Base-by-base conservation (phyloP, 2,113 vertebrate species). In the Lepus americanus region DNA sequence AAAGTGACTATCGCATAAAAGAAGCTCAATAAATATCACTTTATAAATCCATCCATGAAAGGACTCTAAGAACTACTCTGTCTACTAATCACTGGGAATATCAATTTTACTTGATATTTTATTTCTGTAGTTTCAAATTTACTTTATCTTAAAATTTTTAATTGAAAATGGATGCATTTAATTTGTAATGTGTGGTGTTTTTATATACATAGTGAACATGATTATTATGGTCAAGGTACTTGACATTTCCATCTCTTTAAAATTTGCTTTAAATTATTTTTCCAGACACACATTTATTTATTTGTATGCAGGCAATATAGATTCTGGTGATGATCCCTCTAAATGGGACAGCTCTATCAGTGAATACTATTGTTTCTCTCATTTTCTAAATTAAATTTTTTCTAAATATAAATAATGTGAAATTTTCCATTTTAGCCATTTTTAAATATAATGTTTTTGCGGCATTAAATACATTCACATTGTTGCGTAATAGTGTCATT, bases 351-450 rank as follows among this genome's bases (percentile, higher is more conserved):
- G 3, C 13, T 69, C 6, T 51, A 87, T 79, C 22, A 70, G 27
- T 89, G 64, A 53, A 89, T 70, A 66, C 0, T 7, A 87, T 36
- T 4, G 9, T 61, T 78, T 76, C 25, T 39, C 36, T 74, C 8
- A 79, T 67, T 92, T 87, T 79, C 9, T 12, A 84, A 73, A 95
- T 31, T 61, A 70, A 74, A 2, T 51, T 89, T 23, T 77, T 55
- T 80, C 72, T 84, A 82, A 90, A 33, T 78, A 63, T 61, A 87
- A 87, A 39, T 83, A 92, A 33, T 27, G 78, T n/a, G 66, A 73
- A 87, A 36, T 73, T 25, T 90, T 9, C n/a, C 59, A 90, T 79
- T 90, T 87, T 67, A 84, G 73, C 11, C 3, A 73, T 84, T 85
- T 89, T n/a, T 87, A 67, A 53, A 13, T 17, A 16, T 91, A 44